phyloP scores from a whole-genome alignment of 2,888 invertebrate species.

The Apoderus coryli region DNA sequence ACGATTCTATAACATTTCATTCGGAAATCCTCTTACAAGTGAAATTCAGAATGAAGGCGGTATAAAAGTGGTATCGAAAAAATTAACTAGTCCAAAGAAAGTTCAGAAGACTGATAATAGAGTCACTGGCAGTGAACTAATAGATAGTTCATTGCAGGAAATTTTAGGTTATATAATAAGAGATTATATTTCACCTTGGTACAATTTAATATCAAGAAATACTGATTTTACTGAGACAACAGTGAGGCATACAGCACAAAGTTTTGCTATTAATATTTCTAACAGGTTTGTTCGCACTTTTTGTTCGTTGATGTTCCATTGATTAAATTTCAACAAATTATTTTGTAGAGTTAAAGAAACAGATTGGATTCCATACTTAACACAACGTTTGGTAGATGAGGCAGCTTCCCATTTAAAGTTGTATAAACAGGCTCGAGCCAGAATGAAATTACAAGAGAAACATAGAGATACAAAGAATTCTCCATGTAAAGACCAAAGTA shows the following conservation, averaged over 20 bases:
- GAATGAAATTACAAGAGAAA: constrained; percentile 26
- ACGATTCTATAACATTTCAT: constrained; percentile 27
- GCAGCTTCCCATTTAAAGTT: constrained; percentile 77
- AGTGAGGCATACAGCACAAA: constrained; percentile 52
- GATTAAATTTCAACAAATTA: constrained; percentile 1
- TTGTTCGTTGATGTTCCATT: too few species aligned
- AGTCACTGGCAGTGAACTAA: constrained; percentile 72
- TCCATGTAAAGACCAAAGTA: constrained; percentile 25
- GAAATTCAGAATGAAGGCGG: constrained; percentile 30
- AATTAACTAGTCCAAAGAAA: constrained; percentile 26
- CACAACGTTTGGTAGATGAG: constrained; percentile 78
- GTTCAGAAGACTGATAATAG: constrained; percentile 38
- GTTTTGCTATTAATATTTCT: constrained; percentile 53
- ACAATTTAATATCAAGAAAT: constrained; percentile 50
- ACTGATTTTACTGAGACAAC: constrained; percentile 56
- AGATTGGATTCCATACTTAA: constrained; percentile 81
- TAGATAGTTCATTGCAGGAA: constrained; percentile 75
- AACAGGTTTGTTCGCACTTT: constrained; percentile 41
- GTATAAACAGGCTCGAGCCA: constrained; percentile 61
- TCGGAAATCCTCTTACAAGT: constrained; percentile 28
- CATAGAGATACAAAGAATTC: constrained; percentile 26
- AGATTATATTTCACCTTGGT: constrained; percentile 72
- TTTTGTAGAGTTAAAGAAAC: constrained; percentile 55
- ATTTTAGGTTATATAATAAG: constrained; percentile 66
- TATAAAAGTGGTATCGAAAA: constrained; percentile 25